Evolutionary conservation across 1,140 invertebrate genomes (phyloP), one percentile per base, ranked within the genome.

Genomic region (Saccostrea cuccullata): DNA sequence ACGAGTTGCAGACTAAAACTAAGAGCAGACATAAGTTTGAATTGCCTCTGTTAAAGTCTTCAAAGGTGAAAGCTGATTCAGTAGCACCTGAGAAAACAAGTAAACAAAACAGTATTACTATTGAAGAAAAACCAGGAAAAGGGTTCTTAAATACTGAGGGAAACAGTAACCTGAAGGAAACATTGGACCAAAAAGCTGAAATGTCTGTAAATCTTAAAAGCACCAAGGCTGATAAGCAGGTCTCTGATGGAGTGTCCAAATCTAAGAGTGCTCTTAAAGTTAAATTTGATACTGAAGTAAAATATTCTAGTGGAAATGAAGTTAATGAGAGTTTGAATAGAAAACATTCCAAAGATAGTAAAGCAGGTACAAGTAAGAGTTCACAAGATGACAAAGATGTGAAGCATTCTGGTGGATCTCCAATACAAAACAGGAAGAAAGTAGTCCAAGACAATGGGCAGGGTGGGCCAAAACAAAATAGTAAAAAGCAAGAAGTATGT

Each of bases 401-500:
- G 0, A 77, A 36, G 30, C 30, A 77, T 13, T 12, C 70, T 17
- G 15, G 70, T 36, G 70, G 70, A 8, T 77, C 70, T 17, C 70
- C 70, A 77, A 77, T 40, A 77, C 26, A 77, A 77, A 77, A 5
- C 26, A 26, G 70, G 30, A 77, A 77, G 70, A 77, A 77, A 77
- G 5, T 12, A 26, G 26, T 15, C 70, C 30, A 23, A 30, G 23
- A 8, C 9, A 77, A 77, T 36, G 70, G 36, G 15, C 30, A 13
- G 30, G 70, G 20, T 47, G 47, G 47, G 9, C 47, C 47, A 47
- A 47, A 47, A 9, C 47, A 47, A 47, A 47, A 47, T 47, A 5
- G 47, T 6, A 47, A 47, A 47, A 47, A 47, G 9, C 47, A 47
- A 47, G 47, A 47, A 47, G 47, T 47, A 47, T 47, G 9, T 47